A percentile compares a stretch with the other conserved stretches of the same genome.
Conservation (phyloP, 1,140 invertebrate species). For the Pachyrhynchus sulphureomaculatus region DNA sequence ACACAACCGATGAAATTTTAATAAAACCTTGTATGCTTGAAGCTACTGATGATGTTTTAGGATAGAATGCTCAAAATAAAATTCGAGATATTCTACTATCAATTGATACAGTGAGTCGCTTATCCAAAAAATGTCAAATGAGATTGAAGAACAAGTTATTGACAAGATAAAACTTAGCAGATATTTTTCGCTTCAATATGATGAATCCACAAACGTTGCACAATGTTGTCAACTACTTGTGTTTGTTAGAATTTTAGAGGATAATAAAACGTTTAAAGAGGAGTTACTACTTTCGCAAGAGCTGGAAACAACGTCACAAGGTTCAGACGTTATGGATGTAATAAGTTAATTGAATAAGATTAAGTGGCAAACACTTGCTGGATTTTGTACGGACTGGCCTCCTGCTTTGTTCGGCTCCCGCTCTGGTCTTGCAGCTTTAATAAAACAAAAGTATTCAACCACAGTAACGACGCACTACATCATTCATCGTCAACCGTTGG, state of each 20-base stretch:
- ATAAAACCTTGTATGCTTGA: no score
- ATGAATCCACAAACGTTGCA: slow-evolving; percentile 7
- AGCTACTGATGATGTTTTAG: no score
- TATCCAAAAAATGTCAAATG: slow-evolving; percentile 21
- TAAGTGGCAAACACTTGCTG: no score
- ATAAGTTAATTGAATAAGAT: no score
- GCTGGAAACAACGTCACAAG: slow-evolving; percentile 37
- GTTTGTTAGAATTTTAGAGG: background rate
- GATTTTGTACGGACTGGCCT: no score
- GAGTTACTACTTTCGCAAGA: slow-evolving; percentile 5
- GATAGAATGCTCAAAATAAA: no score
- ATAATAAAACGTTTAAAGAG: background rate
- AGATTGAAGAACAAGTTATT: slow-evolving; percentile 30
- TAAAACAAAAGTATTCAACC: background rate
- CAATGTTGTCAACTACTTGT: slow-evolving; percentile 12
- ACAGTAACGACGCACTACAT: background rate
- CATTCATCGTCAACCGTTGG: no score
- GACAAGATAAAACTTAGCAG: slow-evolving; percentile 18
- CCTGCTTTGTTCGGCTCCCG: no score
- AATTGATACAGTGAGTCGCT: background rate
- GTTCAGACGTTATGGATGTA: no score
- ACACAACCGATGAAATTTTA: no score
- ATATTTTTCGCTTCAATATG: slow-evolving; percentile 20
- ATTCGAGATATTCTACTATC: no score
- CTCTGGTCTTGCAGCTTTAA: background rate